These are phyloP conservation scores for Nannospalax galili DNA, from an alignment of 2,113 vertebrate genomes.

Conservation along the genomic window DNA sequence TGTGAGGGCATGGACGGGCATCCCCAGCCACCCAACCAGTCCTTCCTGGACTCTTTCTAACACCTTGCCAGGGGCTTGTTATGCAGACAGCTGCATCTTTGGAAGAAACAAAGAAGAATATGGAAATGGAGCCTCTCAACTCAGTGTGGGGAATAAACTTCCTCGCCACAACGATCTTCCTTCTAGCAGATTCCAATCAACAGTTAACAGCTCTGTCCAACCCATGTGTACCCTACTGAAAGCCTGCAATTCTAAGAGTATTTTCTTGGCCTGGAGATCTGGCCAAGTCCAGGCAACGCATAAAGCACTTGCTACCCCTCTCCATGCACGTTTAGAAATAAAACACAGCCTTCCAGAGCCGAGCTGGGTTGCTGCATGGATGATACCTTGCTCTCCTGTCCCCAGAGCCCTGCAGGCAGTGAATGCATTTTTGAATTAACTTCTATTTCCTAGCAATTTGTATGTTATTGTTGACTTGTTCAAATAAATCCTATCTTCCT, in stretches of 20 bases:
- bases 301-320: accelerated
- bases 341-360: not conserved
- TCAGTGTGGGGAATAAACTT: conserved; percentile 20
- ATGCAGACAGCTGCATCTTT: not conserved
- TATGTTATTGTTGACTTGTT: conserved; percentile 63
- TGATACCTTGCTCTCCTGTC: not conserved
- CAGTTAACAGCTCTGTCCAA: conserved; percentile 41
- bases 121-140: not conserved
- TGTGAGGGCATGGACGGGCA: accelerated
- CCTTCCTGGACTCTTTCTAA: not conserved
- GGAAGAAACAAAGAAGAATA: not conserved
- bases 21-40: accelerated
- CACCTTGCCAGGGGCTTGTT: not conserved
- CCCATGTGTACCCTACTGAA: conserved; percentile 4
- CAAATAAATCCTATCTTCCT: conserved; percentile 57
- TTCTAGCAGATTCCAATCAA: conserved; percentile 51
- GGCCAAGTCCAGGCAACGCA: not conserved
- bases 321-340: not conserved
- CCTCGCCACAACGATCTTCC: conserved; percentile 50
- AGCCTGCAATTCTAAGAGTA: conserved; percentile 43
- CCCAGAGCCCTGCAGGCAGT: not conserved
- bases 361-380: not conserved
- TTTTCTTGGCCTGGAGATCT: not conserved
- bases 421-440: conserved; percentile 63
- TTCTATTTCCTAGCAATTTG: conserved; percentile 59